Base-by-base conservation (phyloP, 2,888 invertebrate species). In the Leptopilina drosophilae region DNA sequence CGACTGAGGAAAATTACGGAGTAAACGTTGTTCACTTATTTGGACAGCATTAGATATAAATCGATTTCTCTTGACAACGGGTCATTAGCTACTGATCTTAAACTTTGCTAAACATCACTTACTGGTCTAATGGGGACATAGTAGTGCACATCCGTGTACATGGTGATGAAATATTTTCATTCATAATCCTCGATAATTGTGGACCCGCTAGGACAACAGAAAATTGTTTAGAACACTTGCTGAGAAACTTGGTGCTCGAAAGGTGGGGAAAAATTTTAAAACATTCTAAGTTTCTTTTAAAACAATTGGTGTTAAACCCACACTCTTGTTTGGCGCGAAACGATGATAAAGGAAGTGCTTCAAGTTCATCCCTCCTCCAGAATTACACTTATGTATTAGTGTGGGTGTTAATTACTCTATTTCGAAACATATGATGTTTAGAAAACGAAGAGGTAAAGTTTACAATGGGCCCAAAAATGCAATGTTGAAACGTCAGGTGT, bases 1-100 rank as follows among this genome's bases (percentile, higher is more conserved):
- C 14, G 46, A 73, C 73, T 49, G 73, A 73, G 73, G 49, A 73
- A 53, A 73, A 73, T 49, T 73, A 73, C 73, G n/a, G 49, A 42
- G 53, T n/a, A n/a, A 73, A 73, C 53, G 46, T 73, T n/a, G n/a
- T 73, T 42, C 46, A 49, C 46, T 49, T 49, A 33, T 73, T 73
- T 73, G 73, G 73, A 53, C 73, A 49, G 46, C 53, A 56, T 8
- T 73, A 73, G 20, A 20, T 46, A 53, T 73, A 73, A 73, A 66
- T 66, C 66, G 56, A 53, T 53, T 53, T n/a, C n/a, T 11, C 66
- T 66, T 66, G 49, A 53, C 75, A 8, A 53, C 56, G 75, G 75
- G 5, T n/a, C 49, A 53, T 53, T 73, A 53, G 75, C 75, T 73
- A 73, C 75, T 49, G 53, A 73, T 56, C 46, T 73, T 20, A 73